phyloP scores from a whole-genome alignment of 2,888 invertebrate genomes.

The Acanthosepion lycidas region DNA sequence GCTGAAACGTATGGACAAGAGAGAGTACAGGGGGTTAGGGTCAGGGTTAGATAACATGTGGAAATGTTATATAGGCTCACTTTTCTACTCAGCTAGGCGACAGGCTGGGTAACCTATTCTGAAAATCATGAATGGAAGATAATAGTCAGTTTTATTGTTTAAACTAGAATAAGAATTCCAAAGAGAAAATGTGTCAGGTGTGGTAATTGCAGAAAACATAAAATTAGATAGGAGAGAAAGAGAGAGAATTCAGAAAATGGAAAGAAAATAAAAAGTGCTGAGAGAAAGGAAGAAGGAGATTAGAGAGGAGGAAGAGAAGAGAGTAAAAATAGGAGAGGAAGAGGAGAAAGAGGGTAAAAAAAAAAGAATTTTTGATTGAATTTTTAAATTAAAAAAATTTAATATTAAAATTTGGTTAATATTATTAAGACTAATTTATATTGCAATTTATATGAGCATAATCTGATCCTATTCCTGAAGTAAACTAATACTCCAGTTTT shows the following conservation, averaged over 20 bases:
- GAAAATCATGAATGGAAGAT: not conserved
- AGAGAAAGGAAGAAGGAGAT: not conserved
- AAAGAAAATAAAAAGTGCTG: not conserved
- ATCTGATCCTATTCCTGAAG: too few species aligned
- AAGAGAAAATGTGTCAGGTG: not conserved
- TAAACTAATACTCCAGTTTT: too few species aligned
- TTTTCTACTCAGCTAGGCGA: not conserved
- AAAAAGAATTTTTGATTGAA: not conserved
- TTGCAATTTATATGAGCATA: too few species aligned
- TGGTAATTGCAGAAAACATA: not conserved
- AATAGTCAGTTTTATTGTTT: not conserved
- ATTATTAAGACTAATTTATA: too few species aligned
- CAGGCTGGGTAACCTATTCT: not conserved
- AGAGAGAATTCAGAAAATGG: not conserved
- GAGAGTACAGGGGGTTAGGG: not conserved
- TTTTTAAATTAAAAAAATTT: too few species aligned
- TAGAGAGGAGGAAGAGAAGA: not conserved
- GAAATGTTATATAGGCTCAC: not conserved
- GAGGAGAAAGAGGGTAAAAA: conserved; percentile 33
- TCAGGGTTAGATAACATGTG: not conserved
- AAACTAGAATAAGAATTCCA: not conserved
- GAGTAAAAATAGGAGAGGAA: not conserved
- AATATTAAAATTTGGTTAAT: too few species aligned
- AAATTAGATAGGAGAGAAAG: not conserved
- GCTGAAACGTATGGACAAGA: not conserved